phyloP scores from a whole-genome alignment of 92 coral and sea anemone species.

The Palythoa grandis region DNA sequence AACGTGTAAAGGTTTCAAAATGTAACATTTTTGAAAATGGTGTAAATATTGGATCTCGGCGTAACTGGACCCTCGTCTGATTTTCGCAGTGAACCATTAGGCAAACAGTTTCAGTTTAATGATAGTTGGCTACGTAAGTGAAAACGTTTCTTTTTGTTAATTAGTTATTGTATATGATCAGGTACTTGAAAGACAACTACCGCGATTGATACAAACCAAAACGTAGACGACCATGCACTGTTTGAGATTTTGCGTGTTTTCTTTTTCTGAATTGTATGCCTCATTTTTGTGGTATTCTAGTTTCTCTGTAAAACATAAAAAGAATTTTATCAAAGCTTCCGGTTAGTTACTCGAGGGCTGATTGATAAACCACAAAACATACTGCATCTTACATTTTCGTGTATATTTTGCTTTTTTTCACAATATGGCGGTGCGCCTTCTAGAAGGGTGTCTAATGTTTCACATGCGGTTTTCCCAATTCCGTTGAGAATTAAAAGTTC shows the following conservation, averaged over 20 bases:
- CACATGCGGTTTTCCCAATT: constrained; percentile 16
- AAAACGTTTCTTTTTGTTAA: constrained; percentile 28
- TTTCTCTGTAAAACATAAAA: neutral
- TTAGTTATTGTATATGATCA: constrained; percentile 16
- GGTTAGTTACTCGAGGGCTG: neutral
- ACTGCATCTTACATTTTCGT: neutral
- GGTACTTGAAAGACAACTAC: constrained; percentile 15
- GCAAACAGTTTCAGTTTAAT: constrained; percentile 21
- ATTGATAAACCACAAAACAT: constrained; percentile 39
- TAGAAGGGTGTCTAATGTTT: neutral
- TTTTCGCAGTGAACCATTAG: constrained; percentile 13
- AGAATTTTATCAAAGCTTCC: constrained; percentile 30
- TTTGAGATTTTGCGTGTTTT: neutral
- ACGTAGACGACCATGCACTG: neutral
- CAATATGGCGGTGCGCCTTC: neutral
- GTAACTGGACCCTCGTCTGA: neutral
- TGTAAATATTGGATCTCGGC: neutral
- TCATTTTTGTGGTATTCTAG: constrained; percentile 6
- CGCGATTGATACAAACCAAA: constrained; percentile 35
- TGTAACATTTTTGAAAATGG: constrained; percentile 6
- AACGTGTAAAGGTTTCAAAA: neutral
- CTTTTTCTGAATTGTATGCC: neutral
- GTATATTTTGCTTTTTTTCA: neutral
- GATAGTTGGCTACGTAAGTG: constrained; percentile 37
- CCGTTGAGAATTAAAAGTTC: constrained; percentile 12